Conservation (phyloP, 2,888 invertebrate species). For the Disparrhopalites patrizii region DNA sequence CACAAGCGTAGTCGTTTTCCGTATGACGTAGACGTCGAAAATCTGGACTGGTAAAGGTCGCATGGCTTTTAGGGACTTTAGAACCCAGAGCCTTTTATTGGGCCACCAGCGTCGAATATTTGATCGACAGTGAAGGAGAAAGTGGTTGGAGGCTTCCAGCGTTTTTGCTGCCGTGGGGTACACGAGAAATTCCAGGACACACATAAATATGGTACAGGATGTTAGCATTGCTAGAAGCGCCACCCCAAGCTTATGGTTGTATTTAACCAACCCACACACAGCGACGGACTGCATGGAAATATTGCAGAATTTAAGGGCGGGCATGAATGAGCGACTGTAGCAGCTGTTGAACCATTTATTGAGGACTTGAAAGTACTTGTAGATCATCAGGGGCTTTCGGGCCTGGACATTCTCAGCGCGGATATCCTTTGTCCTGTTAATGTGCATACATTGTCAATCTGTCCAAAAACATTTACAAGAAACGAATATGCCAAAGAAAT, state of each 20-base stretch:
- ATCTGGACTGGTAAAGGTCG: not conserved
- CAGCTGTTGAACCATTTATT: not conserved
- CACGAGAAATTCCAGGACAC: not conserved
- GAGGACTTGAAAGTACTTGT: not conserved
- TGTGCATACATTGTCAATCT: not conserved
- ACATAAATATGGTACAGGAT: not conserved
- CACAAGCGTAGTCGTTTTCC: not conserved
- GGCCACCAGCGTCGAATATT: no score
- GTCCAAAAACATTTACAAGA: not conserved
- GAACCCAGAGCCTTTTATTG: no score
- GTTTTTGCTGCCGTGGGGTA: slow-evolving; percentile 1
- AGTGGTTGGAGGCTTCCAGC: not conserved
- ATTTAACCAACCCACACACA: not conserved
- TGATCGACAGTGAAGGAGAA: no score
- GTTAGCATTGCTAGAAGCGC: not conserved
- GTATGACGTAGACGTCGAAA: not conserved
- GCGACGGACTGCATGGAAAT: not conserved
- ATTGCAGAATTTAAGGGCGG: not conserved
- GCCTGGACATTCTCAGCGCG: not conserved
- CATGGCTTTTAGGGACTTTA: no score
- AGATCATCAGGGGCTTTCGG: not conserved
- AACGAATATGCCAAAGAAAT: not conserved
- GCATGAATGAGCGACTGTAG: not conserved
- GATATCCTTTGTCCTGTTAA: not conserved
- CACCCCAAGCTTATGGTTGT: not conserved